Percentiles rank a stretch among this genome's conserved stretches.
These are phyloP conservation scores for Pseudomyrmex gracilis DNA, from an alignment of 1,140 invertebrate species.

Conservation along the genomic window DNA sequence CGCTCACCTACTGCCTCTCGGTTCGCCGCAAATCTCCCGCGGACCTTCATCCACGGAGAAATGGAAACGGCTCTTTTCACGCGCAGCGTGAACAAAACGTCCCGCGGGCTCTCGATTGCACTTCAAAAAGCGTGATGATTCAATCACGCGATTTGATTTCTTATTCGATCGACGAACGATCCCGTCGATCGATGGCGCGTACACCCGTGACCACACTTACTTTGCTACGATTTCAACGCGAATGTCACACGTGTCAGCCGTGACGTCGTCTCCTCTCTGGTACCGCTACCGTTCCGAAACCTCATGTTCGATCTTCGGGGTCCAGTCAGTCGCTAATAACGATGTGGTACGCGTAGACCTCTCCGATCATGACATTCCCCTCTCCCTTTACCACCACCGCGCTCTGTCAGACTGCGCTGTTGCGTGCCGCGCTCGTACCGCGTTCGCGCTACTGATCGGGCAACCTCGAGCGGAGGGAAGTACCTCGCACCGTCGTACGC, in stretches of 20 bases:
- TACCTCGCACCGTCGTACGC: neutral
- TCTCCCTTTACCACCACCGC: neutral
- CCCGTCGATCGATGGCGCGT: neutral
- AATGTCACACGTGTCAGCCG: constrained; percentile 19
- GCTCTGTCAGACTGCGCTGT: neutral
- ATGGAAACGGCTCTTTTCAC: constrained; percentile 9
- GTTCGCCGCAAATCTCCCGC: constrained; percentile 46
- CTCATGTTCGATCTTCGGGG: constrained; percentile 21
- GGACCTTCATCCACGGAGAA: constrained; percentile 50
- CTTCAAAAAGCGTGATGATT: constrained; percentile 29
- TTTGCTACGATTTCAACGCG: neutral
- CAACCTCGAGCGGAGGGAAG: constrained; percentile 13
- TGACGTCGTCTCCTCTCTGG: constrained; percentile 1
- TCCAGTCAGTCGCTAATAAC: constrained; percentile 3
- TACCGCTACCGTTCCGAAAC: neutral
- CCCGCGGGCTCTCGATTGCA: constrained; percentile 38
- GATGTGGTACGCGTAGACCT: neutral
- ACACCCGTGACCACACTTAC: neutral
- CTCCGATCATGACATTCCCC: constrained; percentile 14
- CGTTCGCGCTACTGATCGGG: constrained; percentile 41
- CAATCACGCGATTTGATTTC: constrained; percentile 29
- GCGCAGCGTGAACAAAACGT: constrained; percentile 19
- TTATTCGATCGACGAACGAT: constrained; percentile 13
- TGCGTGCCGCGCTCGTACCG: constrained; percentile 18
- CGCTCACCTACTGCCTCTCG: constrained; percentile 21